Percentiles rank a stretch among this genome's conserved stretches.
These are phyloP conservation scores for Sminthurinus aureus DNA, from an alignment of 2,888 invertebrate genomes.

Conservation along the genomic window DNA sequence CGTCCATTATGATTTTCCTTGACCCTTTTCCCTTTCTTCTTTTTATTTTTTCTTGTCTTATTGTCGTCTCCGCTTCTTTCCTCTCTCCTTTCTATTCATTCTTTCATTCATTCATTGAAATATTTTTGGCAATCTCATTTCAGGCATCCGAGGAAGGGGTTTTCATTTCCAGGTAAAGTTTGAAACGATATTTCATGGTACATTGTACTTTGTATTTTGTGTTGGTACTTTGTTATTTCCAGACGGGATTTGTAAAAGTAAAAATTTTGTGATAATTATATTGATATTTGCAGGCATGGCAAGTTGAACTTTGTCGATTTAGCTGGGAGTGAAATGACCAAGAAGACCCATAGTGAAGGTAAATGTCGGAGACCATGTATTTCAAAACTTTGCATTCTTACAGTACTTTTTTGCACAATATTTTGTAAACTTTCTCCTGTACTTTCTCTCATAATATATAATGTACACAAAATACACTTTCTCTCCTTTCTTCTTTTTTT, in stretches of 20 bases:
- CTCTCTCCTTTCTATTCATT: background rate
- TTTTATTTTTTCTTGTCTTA: background rate
- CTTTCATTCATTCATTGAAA: background rate
- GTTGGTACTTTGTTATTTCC: no score
- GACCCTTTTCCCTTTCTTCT: background rate
- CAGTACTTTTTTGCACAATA: no score
- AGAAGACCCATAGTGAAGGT: slow-evolving; percentile 80
- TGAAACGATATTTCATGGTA: no score
- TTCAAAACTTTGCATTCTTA: no score
- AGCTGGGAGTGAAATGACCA: slow-evolving; percentile 97
- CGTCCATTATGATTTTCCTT: background rate
- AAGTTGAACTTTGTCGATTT: slow-evolving; percentile 96
- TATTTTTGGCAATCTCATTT: background rate
- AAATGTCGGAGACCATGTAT: background rate
- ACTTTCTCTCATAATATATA: no score
- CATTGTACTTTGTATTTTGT: no score
- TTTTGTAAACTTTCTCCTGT: no score
- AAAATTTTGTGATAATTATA: no score
- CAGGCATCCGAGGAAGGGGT: slow-evolving; percentile 74
- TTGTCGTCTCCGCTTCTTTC: background rate
- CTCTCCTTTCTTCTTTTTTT: no score
- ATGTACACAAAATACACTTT: no score
- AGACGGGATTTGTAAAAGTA: no score
- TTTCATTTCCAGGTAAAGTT: slow-evolving; percentile 85
- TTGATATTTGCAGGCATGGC: no score